A percentile compares a stretch with the other conserved stretches of the same genome.
These are phyloP conservation scores for Coptotermes formosanus DNA, from an alignment of 1,140 invertebrate species.

Conservation along the genomic window DNA sequence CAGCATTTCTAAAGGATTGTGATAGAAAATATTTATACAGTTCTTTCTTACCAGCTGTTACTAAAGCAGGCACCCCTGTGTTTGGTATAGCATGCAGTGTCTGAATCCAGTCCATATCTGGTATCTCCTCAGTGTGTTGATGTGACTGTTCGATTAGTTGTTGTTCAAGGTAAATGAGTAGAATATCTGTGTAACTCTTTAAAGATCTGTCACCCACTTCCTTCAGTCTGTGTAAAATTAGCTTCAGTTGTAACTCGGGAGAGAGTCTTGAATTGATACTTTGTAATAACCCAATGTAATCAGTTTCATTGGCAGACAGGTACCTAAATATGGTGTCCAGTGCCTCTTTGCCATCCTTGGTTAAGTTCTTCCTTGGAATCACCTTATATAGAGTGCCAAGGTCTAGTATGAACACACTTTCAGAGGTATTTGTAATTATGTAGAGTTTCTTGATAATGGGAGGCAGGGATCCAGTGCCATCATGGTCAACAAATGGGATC, in stretches of 20 bases:
- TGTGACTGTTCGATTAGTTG: background rate
- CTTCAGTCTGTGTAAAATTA: background rate
- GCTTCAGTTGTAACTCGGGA: conserved; percentile 5
- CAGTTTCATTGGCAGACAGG: background rate
- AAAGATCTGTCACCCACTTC: background rate
- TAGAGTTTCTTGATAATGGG: conserved; percentile 1
- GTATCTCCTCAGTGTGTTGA: background rate
- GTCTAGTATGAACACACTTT: conserved; percentile 1
- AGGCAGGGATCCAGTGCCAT: background rate
- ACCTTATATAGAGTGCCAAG: background rate
- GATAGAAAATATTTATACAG: conserved; percentile 16
- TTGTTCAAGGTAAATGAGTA: background rate
- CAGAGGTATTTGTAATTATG: background rate
- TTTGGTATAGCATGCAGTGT: conserved; percentile 1
- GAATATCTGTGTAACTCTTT: background rate
- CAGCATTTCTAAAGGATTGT: background rate
- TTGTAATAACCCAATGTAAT: conserved; percentile 5
- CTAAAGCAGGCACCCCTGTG: background rate
- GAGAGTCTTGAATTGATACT: conserved; percentile 1
- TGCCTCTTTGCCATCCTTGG: background rate
- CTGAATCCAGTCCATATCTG: conserved; percentile 19
- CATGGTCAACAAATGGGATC: conserved; percentile 11
- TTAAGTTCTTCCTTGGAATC: conserved; percentile 19
- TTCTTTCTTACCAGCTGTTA: conserved; percentile 16
- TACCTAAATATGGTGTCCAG: conserved; percentile 10